Percentiles rank a stretch among this genome's conserved stretches.
These are phyloP conservation scores for Cacoxenus indagator DNA, from an alignment of 2,888 invertebrate species.

Conservation along the genomic window DNA sequence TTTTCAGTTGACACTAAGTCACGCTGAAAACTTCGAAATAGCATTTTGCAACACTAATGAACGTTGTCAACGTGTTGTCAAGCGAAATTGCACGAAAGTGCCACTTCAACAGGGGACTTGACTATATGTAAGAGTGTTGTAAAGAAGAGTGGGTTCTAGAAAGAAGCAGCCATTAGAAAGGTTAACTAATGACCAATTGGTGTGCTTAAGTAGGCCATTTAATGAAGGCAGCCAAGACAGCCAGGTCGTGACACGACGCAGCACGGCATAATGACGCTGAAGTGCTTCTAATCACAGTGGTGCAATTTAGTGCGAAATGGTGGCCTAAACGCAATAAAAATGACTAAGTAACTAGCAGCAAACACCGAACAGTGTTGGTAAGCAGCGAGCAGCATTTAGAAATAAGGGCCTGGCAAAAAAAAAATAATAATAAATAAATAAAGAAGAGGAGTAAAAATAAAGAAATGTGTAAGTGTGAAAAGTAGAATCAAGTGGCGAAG, in stretches of 20 bases:
- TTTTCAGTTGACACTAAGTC: no score
- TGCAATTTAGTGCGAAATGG: slow-evolving; percentile 49
- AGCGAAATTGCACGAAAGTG: slow-evolving; percentile 52
- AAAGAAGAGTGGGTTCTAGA: no score
- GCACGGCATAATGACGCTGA: slow-evolving; percentile 3
- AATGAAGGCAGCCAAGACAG: slow-evolving; percentile 26
- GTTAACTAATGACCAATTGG: slow-evolving; percentile 42
- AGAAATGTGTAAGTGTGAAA: slow-evolving; percentile 58
- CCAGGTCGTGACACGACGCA: slow-evolving; percentile 22
- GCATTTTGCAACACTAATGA: slow-evolving; percentile 45
- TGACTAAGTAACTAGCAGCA: not conserved
- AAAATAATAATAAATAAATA: not conserved
- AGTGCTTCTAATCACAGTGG: slow-evolving; percentile 63
- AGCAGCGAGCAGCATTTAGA: slow-evolving; percentile 10
- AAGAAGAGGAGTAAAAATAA: slow-evolving; percentile 45
- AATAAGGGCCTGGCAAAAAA: slow-evolving; percentile 32
- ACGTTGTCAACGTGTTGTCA: slow-evolving; percentile 63
- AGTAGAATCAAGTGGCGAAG: slow-evolving; percentile 41
- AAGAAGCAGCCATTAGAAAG: slow-evolving; percentile 40
- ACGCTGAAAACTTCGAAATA: no score
- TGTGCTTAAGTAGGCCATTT: no score
- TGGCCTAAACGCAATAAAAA: not conserved
- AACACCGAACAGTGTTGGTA: not conserved
- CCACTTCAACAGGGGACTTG: slow-evolving; percentile 34
- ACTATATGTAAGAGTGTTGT: not conserved